A percentile compares a stretch with the other conserved stretches of the same genome.
These are phyloP conservation scores for Ageneiosus marmoratus DNA, from an alignment of 2,113 vertebrate species.

Conservation along the genomic window DNA sequence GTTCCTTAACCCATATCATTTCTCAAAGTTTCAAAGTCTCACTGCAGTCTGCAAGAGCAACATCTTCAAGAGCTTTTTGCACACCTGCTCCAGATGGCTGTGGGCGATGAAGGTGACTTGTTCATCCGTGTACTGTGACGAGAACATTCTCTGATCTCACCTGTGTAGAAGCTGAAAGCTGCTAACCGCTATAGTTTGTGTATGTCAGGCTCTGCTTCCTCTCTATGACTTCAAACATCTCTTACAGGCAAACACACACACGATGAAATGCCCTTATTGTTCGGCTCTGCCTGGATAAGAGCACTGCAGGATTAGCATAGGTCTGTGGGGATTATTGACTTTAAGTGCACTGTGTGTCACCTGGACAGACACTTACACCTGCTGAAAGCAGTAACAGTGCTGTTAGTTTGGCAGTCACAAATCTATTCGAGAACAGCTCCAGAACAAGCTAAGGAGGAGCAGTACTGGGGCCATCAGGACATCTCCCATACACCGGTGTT, in stretches of 20 bases:
- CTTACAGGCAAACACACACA: slow-evolving; percentile 17
- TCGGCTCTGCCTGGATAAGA: slow-evolving; percentile 23
- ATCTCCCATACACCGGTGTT: slow-evolving; percentile 23
- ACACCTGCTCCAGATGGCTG: slow-evolving; percentile 36
- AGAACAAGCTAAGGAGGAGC: neutral
- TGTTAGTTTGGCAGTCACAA: neutral
- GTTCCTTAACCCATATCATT: slow-evolving; percentile 13
- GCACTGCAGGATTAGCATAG: slow-evolving; percentile 25
- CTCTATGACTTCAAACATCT: slow-evolving; percentile 55
- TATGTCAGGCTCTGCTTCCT: slow-evolving; percentile 55
- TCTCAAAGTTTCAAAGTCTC: slow-evolving; percentile 37
- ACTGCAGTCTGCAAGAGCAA: slow-evolving; percentile 12
- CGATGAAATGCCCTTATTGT: slow-evolving; percentile 12
- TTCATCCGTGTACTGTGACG: slow-evolving; percentile 8
- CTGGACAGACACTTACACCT: slow-evolving; percentile 15
- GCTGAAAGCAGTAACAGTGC: slow-evolving; percentile 1
- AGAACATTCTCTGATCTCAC: slow-evolving; percentile 36
- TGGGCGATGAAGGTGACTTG: slow-evolving; percentile 20
- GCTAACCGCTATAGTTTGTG: slow-evolving; percentile 30
- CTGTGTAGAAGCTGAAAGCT: slow-evolving; percentile 16
- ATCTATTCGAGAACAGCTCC: neutral
- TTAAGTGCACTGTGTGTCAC: slow-evolving; percentile 18
- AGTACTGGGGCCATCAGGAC: neutral
- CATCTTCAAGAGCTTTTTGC: slow-evolving; percentile 15
- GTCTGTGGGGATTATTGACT: slow-evolving; percentile 33